Base-by-base conservation (phyloP, 2,113 vertebrate genomes). In the Probosciger aterrimus region DNA sequence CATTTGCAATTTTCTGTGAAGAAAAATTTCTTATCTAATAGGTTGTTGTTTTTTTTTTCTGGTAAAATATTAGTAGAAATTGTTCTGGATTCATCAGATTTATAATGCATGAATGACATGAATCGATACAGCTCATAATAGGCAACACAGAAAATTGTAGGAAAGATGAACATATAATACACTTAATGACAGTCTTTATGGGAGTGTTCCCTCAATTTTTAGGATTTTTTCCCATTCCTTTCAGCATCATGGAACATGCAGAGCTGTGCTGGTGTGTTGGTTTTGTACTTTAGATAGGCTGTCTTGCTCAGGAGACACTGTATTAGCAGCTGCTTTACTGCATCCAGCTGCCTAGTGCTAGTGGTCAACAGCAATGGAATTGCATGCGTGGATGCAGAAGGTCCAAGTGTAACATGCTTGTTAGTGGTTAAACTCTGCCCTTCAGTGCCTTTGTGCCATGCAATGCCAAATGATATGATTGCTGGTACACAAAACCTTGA, bases 91-190 rank as follows among this genome's bases (percentile, higher is more conserved):
- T 91, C 8, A n/a, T 82, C 47, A 44, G 24, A 27, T 70, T 52
- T 65, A 35, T 31, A 62, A 68, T 31, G 31, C 8, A 17, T 5
- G 24, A 67, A 88, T 53, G 49, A 69, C 15, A 2, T 6, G 4
- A 52, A 20, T 41, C 53, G 47, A n/a, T 76, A 28, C 4, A 65
- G n/a, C 7, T 63, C 18, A 3, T 39, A 33, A 43, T 2, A 82
- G 53, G 17, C 30, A 77, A 84, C 33, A n/a, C 14, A 90, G 74
- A 65, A 87, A 76, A 57, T 37, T 65, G 28, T 23, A 80, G 53
- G 52, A 31, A 75, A 57, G n/a, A 27, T 20, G 15, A 68, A 22
- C 0, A 0, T 55, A 6, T 35, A 17, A 52, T 4, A 15, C 4
- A 30, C 12, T 19, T 16, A 50, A 71, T 52, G n/a, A 44, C 17